Evolutionary conservation across 2,113 vertebrate species (phyloP), one percentile per base, ranked within the genome.

Genomic region (Alectura lathami): DNA sequence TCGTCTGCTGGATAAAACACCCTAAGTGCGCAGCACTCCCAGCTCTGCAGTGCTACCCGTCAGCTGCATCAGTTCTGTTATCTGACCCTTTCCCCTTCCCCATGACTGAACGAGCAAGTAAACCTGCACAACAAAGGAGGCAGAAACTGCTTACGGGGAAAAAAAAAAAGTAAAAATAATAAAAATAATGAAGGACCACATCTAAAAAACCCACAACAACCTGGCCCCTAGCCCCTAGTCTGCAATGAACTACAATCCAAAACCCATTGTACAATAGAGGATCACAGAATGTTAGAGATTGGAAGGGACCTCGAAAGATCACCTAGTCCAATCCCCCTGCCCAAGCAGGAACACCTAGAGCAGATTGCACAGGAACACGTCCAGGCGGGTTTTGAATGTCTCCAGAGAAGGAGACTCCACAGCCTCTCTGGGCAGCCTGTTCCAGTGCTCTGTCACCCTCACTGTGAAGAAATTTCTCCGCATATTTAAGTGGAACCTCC

Each of bases 21-120:
- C 43, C 23, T 1, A 87, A 89, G 8, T 3, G 17, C 9, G 24
- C 8, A 43, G 26, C 11, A 68, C n/a, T 5, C 8, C 26, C 22
- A 15, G 7, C 9, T 32, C 17, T 0, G 2, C 24, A 86, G 24
- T 1, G 5, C 21, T 48, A 14, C 22, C 36, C 67, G 59, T 45
- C 11, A 70, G 60, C 54, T 80, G 11, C 36, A 36, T 45, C 42
- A 32, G 36, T 8, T 69, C 40, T 30, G 36, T 45, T 22, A 62
- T 27, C 34, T 23, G 38, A 80, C 24, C n/a, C 15, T 60, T 15
- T 40, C 47, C 7, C 5, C 17, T 40, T 64, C 29, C 18, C 57
- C 3, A 0, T 23, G 36, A 56, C 18, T 8, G 30, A 77, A 77
- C 2, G 69, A 63, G 36, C 21, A 48, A 2, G 3, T 26, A 21